A percentile compares a stretch with the other conserved stretches of the same genome.
Evolutionary conservation across 2,797 vertebrate species (phyloP).

Genomic region (Microhierax caerulescens): DNA sequence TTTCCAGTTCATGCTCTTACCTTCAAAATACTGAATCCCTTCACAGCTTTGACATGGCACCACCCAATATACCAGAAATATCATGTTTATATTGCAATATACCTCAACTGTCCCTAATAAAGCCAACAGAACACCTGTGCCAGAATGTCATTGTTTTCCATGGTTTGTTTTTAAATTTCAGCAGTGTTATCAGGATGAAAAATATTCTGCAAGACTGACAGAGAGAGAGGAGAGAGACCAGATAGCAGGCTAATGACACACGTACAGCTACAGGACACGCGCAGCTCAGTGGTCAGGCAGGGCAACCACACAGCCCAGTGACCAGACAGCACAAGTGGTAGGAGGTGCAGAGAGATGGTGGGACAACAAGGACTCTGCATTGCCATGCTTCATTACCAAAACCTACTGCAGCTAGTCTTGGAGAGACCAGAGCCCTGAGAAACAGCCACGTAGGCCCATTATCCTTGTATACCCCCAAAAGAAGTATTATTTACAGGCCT

Average conservation of each 20-base stretch:
- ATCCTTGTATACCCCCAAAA: not conserved
- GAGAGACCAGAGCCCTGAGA: not conserved
- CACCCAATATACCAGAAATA: not conserved
- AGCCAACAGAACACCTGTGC: not conserved
- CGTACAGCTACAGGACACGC: not conserved
- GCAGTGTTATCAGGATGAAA: not conserved
- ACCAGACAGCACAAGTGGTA: not conserved
- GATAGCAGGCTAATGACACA: not conserved
- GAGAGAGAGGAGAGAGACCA: not conserved
- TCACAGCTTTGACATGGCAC: not conserved
- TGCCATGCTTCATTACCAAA: rapidly evolving
- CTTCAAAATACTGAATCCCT: not conserved
- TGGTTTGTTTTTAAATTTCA: not conserved
- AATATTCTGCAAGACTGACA: not conserved
- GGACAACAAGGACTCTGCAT: not conserved
- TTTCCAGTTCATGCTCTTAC: not conserved
- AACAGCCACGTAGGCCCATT: not conserved
- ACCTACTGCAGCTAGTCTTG: not conserved
- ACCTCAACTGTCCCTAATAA: not conserved
- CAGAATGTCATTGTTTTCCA: not conserved
- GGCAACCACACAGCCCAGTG: rapidly evolving
- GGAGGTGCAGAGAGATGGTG: not conserved
- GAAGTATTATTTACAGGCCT: not conserved
- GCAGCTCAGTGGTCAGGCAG: not conserved
- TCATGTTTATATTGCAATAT: not conserved